Base-by-base conservation (phyloP, 2,888 invertebrate species). In the Nephrocerus scutellatus region DNA sequence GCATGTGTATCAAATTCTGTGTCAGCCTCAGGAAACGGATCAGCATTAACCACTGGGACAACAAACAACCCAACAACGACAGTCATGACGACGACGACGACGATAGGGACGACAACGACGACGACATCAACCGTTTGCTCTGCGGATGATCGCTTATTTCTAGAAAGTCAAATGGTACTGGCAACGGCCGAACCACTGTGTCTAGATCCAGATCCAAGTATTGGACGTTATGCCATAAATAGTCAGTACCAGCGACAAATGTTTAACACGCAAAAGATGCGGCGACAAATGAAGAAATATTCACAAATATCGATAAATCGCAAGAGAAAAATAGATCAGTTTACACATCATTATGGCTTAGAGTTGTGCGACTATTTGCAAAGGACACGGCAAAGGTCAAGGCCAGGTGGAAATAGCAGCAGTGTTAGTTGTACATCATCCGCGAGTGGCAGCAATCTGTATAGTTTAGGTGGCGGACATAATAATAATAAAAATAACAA, bases 101-200 rank as follows among this genome's bases (percentile, higher is more conserved):
- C n/a, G n/a, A n/a, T n/a, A n/a, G n/a, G n/a, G n/a, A n/a, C n/a
- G n/a, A 18, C 31, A 31, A 22, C 23, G 10, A 21, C 22, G 23
- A 6, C 6, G 10, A 32, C 58, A 60, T 10, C 67, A 69, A 33
- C n/a, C n/a, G n/a, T n/a, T n/a, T 43, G 49, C 20, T 47, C 49
- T n/a, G 43, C 52, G 10, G 67, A 68, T 41, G 68, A 68, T 44
- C 61, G 59, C 41, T 50, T 68, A 18, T 52, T 57, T 15, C 44
- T 68, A 33, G 95, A 95, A 66, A 86, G 89, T 46, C 84, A 88
- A 52, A 66, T 95, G 43, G 78, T 93, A 24, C 76, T 88, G 56
- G 86, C 87, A 10, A 86, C 89, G 5, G 81, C 86, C 46, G 89
- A 88, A 10, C 87, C 86, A 5, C 71, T 95, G 22, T 93, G 91